Percentiles rank a stretch among this genome's conserved stretches.
These are phyloP conservation scores for Melitaea cinxia DNA, from an alignment of 1,140 invertebrate genomes.

Conservation along the genomic window DNA sequence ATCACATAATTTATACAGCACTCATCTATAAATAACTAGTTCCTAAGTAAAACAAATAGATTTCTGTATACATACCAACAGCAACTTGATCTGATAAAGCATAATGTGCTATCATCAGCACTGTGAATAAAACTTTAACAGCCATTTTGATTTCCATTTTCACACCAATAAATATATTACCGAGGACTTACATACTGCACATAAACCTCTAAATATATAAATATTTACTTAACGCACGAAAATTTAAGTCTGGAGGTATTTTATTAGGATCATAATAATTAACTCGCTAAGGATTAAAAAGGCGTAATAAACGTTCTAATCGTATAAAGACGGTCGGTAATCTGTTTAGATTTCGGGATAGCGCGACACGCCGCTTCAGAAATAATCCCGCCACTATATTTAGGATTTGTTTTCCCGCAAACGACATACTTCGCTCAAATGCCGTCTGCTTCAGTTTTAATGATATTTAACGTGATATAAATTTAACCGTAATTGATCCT, in stretches of 20 bases:
- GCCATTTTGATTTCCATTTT: constrained; percentile 19
- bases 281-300: not conserved
- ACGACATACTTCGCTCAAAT: constrained; percentile 66
- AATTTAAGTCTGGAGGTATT: not conserved
- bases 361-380: constrained; percentile 65
- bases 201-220: too few species aligned
- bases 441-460: constrained; percentile 21
- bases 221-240: not conserved
- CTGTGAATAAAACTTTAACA: constrained; percentile 41
- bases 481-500: not conserved
- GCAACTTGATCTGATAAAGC: constrained; percentile 33
- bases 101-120: constrained; percentile 37
- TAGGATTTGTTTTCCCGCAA: constrained; percentile 73
- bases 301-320: constrained; percentile 57
- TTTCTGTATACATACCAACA: constrained; percentile 43
- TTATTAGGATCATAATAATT: constrained; percentile 1
- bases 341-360: constrained; percentile 67
- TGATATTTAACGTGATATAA: not conserved
- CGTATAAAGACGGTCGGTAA: constrained; percentile 54
- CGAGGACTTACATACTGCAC: too few species aligned
- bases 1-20: too few species aligned
- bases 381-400: constrained; percentile 75
- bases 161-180: not conserved
- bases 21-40: too few species aligned
- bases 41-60: not conserved